phyloP scores from a whole-genome alignment of 2,113 vertebrate genomes.

The Nesogale talazaci region DNA sequence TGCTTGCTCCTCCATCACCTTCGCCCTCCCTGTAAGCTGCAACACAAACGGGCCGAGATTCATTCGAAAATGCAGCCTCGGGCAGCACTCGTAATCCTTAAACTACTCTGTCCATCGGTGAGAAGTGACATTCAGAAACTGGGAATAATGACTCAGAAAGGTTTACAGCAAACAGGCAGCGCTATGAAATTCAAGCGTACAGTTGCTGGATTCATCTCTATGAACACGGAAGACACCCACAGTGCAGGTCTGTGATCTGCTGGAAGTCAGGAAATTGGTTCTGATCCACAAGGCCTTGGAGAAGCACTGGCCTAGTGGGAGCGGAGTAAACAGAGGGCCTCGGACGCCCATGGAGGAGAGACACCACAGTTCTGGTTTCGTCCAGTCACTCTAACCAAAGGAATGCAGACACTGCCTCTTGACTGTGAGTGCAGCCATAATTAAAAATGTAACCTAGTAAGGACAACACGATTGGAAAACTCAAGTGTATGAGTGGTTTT shows the following conservation, averaged over 20 bases:
- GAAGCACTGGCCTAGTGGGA: neutral
- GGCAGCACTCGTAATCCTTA: too few relatives aligned
- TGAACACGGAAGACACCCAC: neutral
- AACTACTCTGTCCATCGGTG: neutral
- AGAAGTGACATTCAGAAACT: neutral
- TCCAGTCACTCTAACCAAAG: neutral
- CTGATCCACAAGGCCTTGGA: neutral
- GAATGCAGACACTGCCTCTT: neutral
- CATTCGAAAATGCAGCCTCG: neutral
- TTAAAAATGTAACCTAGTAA: neutral
- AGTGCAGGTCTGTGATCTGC: neutral
- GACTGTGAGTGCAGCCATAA: neutral
- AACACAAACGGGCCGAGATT: neutral
- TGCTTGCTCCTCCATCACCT: fast-evolving
- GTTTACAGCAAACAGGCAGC: neutral
- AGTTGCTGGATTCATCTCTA: neutral
- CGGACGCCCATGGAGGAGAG: neutral
- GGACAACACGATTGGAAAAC: too few relatives aligned
- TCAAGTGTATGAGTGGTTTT: too few relatives aligned
- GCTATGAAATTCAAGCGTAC: too few relatives aligned
- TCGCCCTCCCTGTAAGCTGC: neutral
- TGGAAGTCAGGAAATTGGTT: neutral
- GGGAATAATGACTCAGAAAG: neutral
- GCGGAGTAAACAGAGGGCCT: neutral
- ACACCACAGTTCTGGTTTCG: neutral